Evolutionary conservation across 2,113 vertebrate species (phyloP), one percentile per base, ranked within the genome.

Genomic region (Trogon melanurus): DNA sequence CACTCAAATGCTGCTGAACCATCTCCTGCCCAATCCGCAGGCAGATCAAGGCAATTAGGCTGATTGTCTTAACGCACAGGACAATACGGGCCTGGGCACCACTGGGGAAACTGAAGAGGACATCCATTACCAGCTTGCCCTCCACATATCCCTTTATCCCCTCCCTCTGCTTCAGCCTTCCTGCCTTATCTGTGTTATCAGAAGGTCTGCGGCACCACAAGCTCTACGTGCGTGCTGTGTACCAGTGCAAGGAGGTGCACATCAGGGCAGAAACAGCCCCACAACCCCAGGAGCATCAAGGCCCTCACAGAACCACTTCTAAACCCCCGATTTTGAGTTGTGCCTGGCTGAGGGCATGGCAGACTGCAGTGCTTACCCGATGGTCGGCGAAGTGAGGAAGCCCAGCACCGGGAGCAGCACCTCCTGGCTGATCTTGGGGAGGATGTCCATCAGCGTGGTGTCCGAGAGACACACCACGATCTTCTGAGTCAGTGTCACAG

Each of bases 361-460:
- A 16, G 15, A 13, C 61, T 27, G 60, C 74, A 19, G 34, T 3
- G 0, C 97, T 92, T 97, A 99, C 99, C 99, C 98, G 12, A 99
- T 92, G 36, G 96, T 84, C 0, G 98, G 98, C 0, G 99, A 99
- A 10, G 99, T 99, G 69, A 99, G 98, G 93, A 99, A 98, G 93
- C 99, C 98, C 71, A 99, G 98, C 78, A 99, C 98, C 0, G 99
- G 99, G 51, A 99, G 97, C 64, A 99, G 97, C 81, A 99, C 98
- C 89, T 99, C 99, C 76, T 99, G 99, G 96, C 98, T 99, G 96
- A 99, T 99, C 80, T 99, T 99, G 97, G 99, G 99, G 17, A 99
- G 98, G 96, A 99, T 99, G 96, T 99, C 99, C 99, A 99, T 99
- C 41, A 99, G 98, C 1, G 99, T 99, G 82, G 99, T 98, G 94